phyloP scores from a whole-genome alignment of 2,797 vertebrate genomes.

The Cyprinella venusta region DNA sequence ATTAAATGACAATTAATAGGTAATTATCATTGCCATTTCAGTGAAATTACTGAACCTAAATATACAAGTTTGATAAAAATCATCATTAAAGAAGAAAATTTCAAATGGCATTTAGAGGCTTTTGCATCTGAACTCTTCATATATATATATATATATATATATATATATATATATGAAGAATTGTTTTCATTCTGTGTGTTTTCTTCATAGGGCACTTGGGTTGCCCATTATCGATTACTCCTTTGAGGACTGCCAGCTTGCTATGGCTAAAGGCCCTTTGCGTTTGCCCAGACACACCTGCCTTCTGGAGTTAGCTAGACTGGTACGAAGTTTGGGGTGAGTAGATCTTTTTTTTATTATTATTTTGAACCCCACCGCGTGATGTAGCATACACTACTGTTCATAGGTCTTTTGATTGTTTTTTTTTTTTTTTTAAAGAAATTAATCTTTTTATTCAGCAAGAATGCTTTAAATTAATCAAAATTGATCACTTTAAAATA shows the following conservation, averaged over 20 bases:
- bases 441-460: neutral
- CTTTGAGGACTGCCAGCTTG: conserved; percentile 92
- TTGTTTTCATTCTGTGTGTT: neutral
- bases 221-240: conserved; percentile 89
- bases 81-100: too few relatives aligned
- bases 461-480: too few relatives aligned
- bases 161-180: too few relatives aligned
- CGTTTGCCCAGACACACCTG: conserved; percentile 81
- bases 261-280: conserved; percentile 86
- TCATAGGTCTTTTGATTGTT: neutral
- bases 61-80: too few relatives aligned
- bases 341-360: conserved; percentile 56
- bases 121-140: too few relatives aligned
- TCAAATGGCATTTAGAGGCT: too few relatives aligned
- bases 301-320: conserved; percentile 89
- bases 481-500: neutral
- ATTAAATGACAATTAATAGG: too few relatives aligned
- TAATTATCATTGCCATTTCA: too few relatives aligned
- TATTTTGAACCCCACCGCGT: neutral
- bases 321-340: conserved; percentile 87
- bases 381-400: neutral
- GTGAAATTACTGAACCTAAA: too few relatives aligned
- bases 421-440: neutral
- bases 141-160: too few relatives aligned
- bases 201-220: conserved; percentile 80